Base-by-base conservation (phyloP, 2,797 vertebrate genomes). In the Pteronotus mesoamericanus region DNA sequence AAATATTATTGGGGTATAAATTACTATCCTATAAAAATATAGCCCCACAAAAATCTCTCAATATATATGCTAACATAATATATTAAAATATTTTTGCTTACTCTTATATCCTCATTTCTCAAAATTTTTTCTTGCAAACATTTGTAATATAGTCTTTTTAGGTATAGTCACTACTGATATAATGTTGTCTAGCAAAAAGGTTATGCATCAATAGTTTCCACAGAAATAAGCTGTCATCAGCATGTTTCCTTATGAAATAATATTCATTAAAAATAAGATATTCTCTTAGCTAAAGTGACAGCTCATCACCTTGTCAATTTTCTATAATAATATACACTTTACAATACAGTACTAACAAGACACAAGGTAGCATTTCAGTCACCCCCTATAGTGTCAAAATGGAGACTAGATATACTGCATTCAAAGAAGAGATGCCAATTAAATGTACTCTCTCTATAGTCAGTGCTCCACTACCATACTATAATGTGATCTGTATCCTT, bases 201-300 rank as follows among this genome's bases (percentile, higher is more conserved):
- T 93, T 94, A 95, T 46, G 48, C 4, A 2, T 82, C 94, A 32
- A 79, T 82, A 94, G 85, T 97, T 96, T 86, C 48, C 24, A 92
- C 15, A 91, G 80, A 97, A 97, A 97, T 88, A 95, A 97, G 88
- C 83, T 96, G 94, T 94, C 69, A 87, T 86, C 61, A 97, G 85
- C 69, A 96, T 61, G 87, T 96, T 98, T 97, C 84, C 75, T 97
- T 92, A 89, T 89, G 48, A 96, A 97, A 96, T 16, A 97, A 88
- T 72, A 91, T 94, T 97, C 37, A 94, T 94, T 98, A 96, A 97
- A 97, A 98, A 93, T 21, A 95, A 46, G 24, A 84, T 96, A 89
- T 83, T 94, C 9, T 95, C 4, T 97, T 97, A 94, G 51, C 46
- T 95, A 83, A 97, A 97, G 97, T 95, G 39, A 90, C 53, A 92